phyloP scores from a whole-genome alignment of 2,797 vertebrate genomes.

The Anguilla anguilla region DNA sequence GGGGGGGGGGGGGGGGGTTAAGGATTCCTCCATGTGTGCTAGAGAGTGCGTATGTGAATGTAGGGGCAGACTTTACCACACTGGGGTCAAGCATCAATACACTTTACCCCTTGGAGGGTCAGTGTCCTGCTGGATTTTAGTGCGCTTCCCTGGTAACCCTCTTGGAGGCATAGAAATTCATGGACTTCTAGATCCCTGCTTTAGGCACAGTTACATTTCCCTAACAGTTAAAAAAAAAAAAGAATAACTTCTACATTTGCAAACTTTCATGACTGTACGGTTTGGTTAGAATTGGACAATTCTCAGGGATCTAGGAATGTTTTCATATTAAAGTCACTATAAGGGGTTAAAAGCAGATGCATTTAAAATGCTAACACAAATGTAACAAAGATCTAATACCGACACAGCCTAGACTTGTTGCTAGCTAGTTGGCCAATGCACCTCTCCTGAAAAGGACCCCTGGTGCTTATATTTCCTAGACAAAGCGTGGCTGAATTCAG shows the following conservation, averaged over 20 bases:
- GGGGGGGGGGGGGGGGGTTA: conserved; percentile 40
- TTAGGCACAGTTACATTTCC: background rate
- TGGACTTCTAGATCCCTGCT: background rate
- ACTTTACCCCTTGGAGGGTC: background rate
- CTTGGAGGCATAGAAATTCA: too few relatives aligned
- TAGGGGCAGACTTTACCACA: background rate
- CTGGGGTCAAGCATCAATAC: background rate
- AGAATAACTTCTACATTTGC: background rate
- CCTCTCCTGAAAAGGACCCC: background rate
- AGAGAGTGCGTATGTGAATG: too few relatives aligned
- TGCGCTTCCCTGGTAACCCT: too few relatives aligned
- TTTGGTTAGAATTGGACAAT: background rate
- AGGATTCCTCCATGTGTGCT: conserved; percentile 41
- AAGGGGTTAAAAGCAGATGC: background rate
- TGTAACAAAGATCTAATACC: background rate
- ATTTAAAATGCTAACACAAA: background rate
- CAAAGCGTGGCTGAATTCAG: background rate
- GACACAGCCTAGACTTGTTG: background rate
- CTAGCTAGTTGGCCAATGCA: background rate
- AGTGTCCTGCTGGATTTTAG: background rate
- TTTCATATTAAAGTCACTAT: background rate
- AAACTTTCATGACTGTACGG: background rate
- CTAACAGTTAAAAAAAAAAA: background rate
- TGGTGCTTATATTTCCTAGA: background rate
- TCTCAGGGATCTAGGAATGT: background rate